phyloP scores from a whole-genome alignment of 2,888 invertebrate species.

The Celastrina argiolus region DNA sequence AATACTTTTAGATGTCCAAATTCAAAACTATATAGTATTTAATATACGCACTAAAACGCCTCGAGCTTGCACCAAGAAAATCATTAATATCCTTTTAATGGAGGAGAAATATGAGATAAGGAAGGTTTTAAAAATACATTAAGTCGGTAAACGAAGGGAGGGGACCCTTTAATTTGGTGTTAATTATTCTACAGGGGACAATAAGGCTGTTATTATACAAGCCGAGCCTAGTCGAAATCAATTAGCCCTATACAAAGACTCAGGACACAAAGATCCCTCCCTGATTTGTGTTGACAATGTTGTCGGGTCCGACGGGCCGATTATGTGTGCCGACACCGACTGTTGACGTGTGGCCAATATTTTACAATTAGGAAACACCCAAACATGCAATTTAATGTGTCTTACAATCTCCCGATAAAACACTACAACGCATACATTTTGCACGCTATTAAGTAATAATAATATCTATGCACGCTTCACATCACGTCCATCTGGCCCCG shows the following conservation, averaged over 20 bases:
- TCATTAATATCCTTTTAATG: slow-evolving; percentile 1
- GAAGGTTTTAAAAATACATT: slow-evolving; percentile 46
- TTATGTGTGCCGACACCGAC: slow-evolving; percentile 39
- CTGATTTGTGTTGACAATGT: not conserved
- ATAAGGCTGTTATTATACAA: slow-evolving; percentile 44
- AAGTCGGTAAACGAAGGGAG: slow-evolving; percentile 49
- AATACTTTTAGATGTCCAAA: too few species aligned
- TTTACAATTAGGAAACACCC: not conserved
- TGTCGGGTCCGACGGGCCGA: slow-evolving; percentile 29
- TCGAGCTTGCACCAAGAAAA: not conserved
- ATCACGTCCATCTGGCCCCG: too few species aligned
- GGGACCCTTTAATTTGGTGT: slow-evolving; percentile 53
- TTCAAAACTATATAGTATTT: too few species aligned
- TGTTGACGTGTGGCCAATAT: slow-evolving; percentile 27
- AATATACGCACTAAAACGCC: not conserved
- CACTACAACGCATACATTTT: too few species aligned
- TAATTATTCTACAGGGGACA: slow-evolving; percentile 59
- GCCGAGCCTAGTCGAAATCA: slow-evolving; percentile 53
- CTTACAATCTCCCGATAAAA: too few species aligned
- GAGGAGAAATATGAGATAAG: not conserved
- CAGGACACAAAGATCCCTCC: slow-evolving; percentile 34
- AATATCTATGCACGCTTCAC: too few species aligned
- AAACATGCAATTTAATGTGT: too few species aligned
- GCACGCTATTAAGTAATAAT: too few species aligned
- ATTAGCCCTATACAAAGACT: slow-evolving; percentile 59